These are phyloP conservation scores for Boulengeromyrus knoepffleri DNA, from an alignment of 2,113 vertebrate species.

Conservation along the genomic window DNA sequence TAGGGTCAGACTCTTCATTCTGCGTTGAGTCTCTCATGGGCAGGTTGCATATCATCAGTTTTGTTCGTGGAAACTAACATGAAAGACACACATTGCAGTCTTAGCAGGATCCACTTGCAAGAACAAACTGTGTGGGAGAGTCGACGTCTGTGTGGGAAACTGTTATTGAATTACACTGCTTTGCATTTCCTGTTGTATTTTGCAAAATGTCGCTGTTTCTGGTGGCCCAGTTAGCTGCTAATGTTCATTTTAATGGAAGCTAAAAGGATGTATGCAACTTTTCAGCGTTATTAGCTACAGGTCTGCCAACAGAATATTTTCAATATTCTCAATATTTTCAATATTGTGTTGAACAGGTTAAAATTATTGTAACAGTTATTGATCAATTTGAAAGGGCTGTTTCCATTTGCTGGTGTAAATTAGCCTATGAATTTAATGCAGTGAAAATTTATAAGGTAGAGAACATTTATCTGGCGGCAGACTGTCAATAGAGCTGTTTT, in stretches of 20 bases:
- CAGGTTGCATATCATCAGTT: not conserved
- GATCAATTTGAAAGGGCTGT: not conserved
- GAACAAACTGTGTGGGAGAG: not conserved
- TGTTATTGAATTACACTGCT: not conserved
- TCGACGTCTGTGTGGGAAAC: not conserved
- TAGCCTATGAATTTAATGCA: not conserved
- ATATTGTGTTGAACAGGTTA: not conserved
- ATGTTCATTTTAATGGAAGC: not conserved
- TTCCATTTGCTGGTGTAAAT: not conserved
- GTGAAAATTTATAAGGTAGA: not conserved
- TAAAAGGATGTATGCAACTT: not conserved
- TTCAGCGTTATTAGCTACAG: not conserved
- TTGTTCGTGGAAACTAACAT: not conserved
- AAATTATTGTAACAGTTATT: not conserved
- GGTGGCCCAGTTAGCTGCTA: not conserved
- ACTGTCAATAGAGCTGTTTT: not conserved
- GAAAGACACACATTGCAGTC: not conserved
- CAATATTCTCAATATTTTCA: not conserved
- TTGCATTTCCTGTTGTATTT: not conserved
- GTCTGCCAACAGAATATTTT: not conserved
- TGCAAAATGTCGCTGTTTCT: not conserved
- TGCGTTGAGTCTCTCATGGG: not conserved
- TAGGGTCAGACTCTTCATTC: not conserved
- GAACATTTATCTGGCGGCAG: not conserved
- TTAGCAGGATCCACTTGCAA: not conserved